Evolutionary conservation across 2,113 vertebrate species (phyloP), one percentile per base, ranked within the genome.

Genomic region (Tetrax tetrax): DNA sequence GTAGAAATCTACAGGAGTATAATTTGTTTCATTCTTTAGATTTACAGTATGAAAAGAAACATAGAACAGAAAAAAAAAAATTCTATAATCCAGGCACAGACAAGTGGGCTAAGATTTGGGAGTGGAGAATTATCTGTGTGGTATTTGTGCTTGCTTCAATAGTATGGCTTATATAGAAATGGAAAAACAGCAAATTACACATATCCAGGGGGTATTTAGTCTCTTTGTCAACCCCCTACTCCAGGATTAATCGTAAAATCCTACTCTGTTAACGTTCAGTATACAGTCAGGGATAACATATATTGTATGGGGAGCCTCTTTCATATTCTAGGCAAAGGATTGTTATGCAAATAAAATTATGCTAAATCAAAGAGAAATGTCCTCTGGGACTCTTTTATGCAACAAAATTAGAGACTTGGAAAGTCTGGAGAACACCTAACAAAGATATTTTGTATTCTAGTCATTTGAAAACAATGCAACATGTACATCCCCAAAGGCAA

Each of bases 381-480:
- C 68, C 35, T 51, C 7, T 64, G 57, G 14, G 79, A 82, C 17
- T 50, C 43, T 56, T 89, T 48, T 31, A 45, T 66, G 56, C 17
- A 82, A 66, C 23, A 93, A 79, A 93, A 69, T 60, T 85, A 71
- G 38, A 79, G 56, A 56, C 18, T 61, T 92, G 9, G 66, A 74
- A 89, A 89, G 50, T 56, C 31, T 65, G 31, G 25, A 81, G 50
- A 91, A 87, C 41, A 89, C 28, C 38, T 83, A 83, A 86, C 0
- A 0, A 88, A 86, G 21, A 64, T 9, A 68, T 68, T 75, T 50
- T 7, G 8, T 59, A 59, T 87, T 71, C 78, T 38, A 51, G 70
- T 68, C 4, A 83, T 72, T 29, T 69, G 48, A 93, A 88, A 90
- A 72, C 31, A 72, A 27, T 45, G 31, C 7, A 64, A 60, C 47